Conservation (phyloP, 2,888 invertebrate species). For the Sarcophaga subvicina region DNA sequence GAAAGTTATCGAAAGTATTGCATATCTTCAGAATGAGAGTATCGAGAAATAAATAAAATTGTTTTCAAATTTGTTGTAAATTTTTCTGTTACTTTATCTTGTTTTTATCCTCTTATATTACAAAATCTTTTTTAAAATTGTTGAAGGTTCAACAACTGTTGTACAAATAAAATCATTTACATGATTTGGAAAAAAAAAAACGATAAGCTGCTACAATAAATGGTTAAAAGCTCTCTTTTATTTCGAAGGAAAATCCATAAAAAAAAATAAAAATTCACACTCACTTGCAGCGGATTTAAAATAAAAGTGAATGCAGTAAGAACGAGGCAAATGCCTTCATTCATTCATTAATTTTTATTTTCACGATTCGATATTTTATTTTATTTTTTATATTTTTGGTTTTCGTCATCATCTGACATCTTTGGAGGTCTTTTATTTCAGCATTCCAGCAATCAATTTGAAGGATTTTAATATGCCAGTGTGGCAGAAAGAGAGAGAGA, state of each 20-base stretch:
- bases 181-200: constrained; percentile 18
- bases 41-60: no score
- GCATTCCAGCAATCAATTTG: constrained; percentile 55
- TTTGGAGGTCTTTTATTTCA: constrained; percentile 49
- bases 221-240: constrained; percentile 22
- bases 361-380: not conserved
- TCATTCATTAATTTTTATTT: constrained; percentile 23
- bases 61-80: no score
- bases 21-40: no score
- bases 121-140: not conserved
- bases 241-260: not conserved
- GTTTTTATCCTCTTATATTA: no score
- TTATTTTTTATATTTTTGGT: constrained; percentile 20
- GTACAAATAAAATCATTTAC: constrained; percentile 38
- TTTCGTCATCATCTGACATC: constrained; percentile 28
- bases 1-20: no score
- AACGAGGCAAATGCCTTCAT: constrained; percentile 42
- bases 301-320: not conserved
- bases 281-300: not conserved
- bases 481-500: not conserved
- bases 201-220: constrained; percentile 24
- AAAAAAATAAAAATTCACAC: not conserved
- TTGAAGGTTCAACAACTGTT: constrained; percentile 17
- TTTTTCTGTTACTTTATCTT: no score
- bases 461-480: constrained; percentile 43